These are phyloP conservation scores for Cryptomyrus ogoouensis DNA, from an alignment of 2,113 vertebrate genomes.

Conservation along the genomic window DNA sequence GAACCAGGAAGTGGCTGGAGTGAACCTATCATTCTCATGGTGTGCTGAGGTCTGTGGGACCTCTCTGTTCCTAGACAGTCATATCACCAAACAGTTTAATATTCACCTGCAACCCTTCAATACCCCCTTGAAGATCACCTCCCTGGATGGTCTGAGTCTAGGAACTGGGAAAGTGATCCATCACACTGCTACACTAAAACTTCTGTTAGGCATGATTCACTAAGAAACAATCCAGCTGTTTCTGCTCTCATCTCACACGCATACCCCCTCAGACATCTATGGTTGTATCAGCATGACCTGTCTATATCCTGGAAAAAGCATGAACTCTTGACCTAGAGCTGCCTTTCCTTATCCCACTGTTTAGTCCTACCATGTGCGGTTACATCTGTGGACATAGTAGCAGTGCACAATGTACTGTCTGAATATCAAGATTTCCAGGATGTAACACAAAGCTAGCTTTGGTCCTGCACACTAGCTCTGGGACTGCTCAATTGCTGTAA, in stretches of 20 bases:
- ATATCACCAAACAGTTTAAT: neutral
- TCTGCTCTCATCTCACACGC: neutral
- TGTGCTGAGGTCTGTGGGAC: neutral
- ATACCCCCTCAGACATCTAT: neutral
- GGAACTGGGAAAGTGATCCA: neutral
- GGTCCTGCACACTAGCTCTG: neutral
- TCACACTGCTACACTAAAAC: neutral
- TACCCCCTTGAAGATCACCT: neutral
- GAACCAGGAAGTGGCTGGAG: neutral
- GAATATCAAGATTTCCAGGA: neutral
- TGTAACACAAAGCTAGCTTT: neutral
- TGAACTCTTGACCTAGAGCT: neutral
- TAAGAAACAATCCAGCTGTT: neutral
- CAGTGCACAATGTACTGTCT: neutral
- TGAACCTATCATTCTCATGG: neutral
- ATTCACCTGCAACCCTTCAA: neutral
- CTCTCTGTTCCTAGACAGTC: neutral
- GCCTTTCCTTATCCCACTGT: neutral
- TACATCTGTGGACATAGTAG: neutral
- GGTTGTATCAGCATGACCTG: neutral
- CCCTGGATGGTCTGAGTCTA: neutral
- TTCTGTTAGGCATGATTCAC: neutral
- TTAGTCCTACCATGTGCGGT: neutral
- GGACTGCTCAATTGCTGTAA: neutral
- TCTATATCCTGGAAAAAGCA: neutral